phyloP scores from a whole-genome alignment of 2,888 invertebrate species.

The Andrena minutula region DNA sequence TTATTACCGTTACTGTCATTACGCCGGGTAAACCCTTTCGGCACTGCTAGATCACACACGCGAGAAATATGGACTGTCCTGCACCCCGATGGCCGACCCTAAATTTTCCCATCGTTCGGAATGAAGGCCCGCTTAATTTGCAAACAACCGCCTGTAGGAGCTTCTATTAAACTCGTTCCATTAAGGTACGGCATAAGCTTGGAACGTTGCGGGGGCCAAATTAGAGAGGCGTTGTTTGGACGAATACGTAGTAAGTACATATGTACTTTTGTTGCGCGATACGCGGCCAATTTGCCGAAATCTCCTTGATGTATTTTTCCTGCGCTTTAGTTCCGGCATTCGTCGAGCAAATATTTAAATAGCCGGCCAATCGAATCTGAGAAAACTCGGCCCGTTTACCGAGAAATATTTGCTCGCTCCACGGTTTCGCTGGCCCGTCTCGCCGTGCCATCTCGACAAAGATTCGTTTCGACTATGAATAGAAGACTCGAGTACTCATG shows the following conservation, averaged over 20 bases:
- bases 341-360: slow-evolving; percentile 3
- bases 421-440: neutral
- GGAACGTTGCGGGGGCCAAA: too few species aligned
- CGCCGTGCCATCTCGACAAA: slow-evolving; percentile 32
- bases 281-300: neutral
- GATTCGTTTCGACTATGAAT: slow-evolving; percentile 37
- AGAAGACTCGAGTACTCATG: slow-evolving; percentile 19
- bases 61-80: neutral
- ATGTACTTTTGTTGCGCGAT: too few species aligned
- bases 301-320: neutral
- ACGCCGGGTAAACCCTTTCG: slow-evolving; percentile 3
- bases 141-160: too few species aligned
- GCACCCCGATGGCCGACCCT: too few species aligned
- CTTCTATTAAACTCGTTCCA: neutral
- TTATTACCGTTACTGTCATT: slow-evolving; percentile 12
- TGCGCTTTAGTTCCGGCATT: neutral
- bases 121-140: too few species aligned
- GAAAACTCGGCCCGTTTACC: neutral
- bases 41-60: neutral
- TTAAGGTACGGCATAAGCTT: neutral
- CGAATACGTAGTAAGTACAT: too few species aligned
- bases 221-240: too few species aligned
- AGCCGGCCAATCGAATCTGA: neutral
- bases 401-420: slow-evolving; percentile 31
- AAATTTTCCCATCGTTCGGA: slow-evolving; percentile 1